Base-by-base conservation (phyloP, 2,113 vertebrate genomes). In the Etheostoma spectabile region DNA sequence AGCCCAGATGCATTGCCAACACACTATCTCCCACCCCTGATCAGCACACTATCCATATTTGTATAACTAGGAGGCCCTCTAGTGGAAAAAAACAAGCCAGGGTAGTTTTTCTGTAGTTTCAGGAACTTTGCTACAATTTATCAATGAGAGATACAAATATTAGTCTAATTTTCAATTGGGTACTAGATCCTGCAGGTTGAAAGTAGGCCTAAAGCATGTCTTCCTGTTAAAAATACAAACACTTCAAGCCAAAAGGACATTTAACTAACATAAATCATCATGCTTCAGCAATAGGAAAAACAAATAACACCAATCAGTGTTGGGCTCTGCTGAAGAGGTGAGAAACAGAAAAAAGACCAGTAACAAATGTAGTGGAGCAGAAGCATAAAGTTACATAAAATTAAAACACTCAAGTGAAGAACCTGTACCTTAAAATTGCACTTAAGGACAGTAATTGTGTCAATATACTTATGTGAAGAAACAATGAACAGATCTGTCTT, bases 31-130 rank as follows among this genome's bases (percentile, higher is more conserved):
- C 1, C 55, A 14, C 21, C 3, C 3, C 8, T 49, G 38, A 59
- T 19, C 16, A 12, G 46, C 22, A 80, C 61, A 22, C n/a, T 8
- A 53, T 53, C 3, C 11, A 45, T 65, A 49, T 82, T 24, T 12
- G 12, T 72, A n/a, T 27, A 74, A 55, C 13, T 53, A 35, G 33
- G 33, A 52, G 18, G 27, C 74, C 83, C 67, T 74, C 74, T 89
- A 74, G 75, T 86, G 80, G 74, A 52, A 10, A 76, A 35, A 38
- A 56, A 30, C 42, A 18, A 2, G 35, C 59, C 35, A 21, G 1
- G 13, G 7, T 18, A 48, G 49, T 55, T 21, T 14, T 53, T 22
- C 27, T 53, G 13, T 21, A 66, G 19, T 52, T 67, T 13, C 5
- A 27, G 5, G 18, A 42, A 56, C 38, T 57, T 48, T 55, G 46